phyloP scores from a whole-genome alignment of 2,113 vertebrate genomes.

The Menura novaehollandiae region DNA sequence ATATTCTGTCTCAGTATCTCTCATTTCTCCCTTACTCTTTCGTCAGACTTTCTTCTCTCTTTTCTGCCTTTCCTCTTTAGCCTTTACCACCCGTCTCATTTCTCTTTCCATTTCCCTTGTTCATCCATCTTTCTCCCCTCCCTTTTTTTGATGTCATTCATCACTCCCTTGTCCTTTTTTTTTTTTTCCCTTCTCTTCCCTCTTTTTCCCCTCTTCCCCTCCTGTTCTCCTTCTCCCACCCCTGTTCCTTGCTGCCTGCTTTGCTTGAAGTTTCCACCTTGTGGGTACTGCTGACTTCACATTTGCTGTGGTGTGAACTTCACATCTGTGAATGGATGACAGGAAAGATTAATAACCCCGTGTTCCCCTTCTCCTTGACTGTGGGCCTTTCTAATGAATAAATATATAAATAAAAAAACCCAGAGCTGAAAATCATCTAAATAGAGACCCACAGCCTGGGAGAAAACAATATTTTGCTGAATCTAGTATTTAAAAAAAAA shows the following conservation, averaged over 20 bases:
- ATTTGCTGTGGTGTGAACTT: conserved; percentile 91
- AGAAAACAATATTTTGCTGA: conserved; percentile 92
- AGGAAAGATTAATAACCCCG: conserved; percentile 97
- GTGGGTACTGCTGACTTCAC: conserved; percentile 94
- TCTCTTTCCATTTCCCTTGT: conserved; percentile 31
- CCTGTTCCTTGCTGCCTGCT: conserved; percentile 62
- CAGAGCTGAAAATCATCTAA: conserved; percentile 76
- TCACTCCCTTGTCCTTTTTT: background rate
- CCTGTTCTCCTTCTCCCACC: background rate
- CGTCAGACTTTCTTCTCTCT: conserved; percentile 61
- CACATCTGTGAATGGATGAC: conserved; percentile 97
- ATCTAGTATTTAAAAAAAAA: conserved; percentile 71
- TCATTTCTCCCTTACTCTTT: conserved; percentile 36
- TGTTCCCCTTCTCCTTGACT: conserved; percentile 78
- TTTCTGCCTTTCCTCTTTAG: conserved; percentile 56
- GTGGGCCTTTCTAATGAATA: conserved; percentile 79
- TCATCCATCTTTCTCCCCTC: background rate
- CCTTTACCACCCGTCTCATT: conserved; percentile 16
- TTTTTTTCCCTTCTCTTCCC: background rate
- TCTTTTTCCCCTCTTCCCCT: background rate
- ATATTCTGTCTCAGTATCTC: background rate
- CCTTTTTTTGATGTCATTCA: conserved; percentile 14
- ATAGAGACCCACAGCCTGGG: conserved; percentile 82
- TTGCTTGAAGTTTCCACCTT: conserved; percentile 84
- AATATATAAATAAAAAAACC: conserved; percentile 71